A percentile compares a stretch with the other conserved stretches of the same genome.
Evolutionary conservation across 2,888 invertebrate genomes (phyloP).

Genomic region (Rhorus exstirpatorius): DNA sequence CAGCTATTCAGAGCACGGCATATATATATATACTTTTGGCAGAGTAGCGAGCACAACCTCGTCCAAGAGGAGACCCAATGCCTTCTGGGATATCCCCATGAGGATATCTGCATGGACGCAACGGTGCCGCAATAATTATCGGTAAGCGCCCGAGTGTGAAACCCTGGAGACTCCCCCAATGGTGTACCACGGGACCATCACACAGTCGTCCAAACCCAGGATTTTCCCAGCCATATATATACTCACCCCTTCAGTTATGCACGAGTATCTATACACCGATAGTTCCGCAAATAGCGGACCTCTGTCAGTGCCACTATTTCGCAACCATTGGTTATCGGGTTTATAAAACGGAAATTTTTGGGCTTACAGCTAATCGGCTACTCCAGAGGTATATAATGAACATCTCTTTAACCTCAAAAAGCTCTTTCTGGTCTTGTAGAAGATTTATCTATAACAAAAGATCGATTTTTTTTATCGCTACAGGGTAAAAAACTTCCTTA

Average conservation of each 20-base stretch:
- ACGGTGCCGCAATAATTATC: conserved; percentile 70
- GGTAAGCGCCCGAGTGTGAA: conserved; percentile 70
- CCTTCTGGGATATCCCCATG: conserved; percentile 53
- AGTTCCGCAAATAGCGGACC: neutral
- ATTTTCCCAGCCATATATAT: conserved; percentile 10
- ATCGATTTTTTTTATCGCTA: neutral
- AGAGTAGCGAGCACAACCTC: conserved; percentile 7
- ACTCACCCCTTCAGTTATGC: neutral
- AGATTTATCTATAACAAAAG: neutral
- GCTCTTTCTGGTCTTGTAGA: no score
- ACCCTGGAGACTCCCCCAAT: conserved; percentile 58
- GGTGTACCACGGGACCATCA: conserved; percentile 51
- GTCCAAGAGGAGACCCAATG: conserved; percentile 44
- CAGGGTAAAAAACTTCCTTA: neutral
- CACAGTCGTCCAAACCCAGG: conserved; percentile 46
- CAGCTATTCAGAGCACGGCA: conserved; percentile 17
- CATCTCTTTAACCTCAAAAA: neutral
- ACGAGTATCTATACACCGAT: neutral
- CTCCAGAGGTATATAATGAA: no score
- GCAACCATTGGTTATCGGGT: no score
- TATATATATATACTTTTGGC: conserved; percentile 15
- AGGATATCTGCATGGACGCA: conserved; percentile 70
- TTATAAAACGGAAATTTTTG: no score
- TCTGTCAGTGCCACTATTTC: no score
- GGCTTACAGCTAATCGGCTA: no score